Conservation (phyloP, 2,888 invertebrate species). For the Phalangium opilio region DNA sequence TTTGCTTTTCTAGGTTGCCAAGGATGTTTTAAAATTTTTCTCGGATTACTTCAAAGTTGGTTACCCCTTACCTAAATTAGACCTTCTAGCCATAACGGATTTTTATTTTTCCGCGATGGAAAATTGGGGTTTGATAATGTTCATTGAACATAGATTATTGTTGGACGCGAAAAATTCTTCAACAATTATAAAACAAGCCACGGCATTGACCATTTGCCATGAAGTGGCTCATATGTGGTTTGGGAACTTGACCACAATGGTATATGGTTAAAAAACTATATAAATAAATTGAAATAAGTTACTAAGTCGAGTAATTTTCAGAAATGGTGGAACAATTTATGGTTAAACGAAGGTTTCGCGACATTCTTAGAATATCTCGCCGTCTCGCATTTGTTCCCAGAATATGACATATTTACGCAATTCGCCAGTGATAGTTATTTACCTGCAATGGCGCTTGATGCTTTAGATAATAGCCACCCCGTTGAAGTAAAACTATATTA, state of each 20-base stretch:
- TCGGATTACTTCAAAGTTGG: slow-evolving; percentile 87
- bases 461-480: slow-evolving; percentile 78
- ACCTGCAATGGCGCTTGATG: slow-evolving; percentile 58
- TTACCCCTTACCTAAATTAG: slow-evolving; percentile 90
- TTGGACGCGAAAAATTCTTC: slow-evolving; percentile 1
- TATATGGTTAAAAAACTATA: neutral
- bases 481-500: slow-evolving; percentile 45
- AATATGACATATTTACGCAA: neutral
- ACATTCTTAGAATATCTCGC: slow-evolving; percentile 39
- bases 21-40: slow-evolving; percentile 79
- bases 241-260: slow-evolving; percentile 40
- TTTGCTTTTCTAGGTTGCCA: slow-evolving; percentile 36
- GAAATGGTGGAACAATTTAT: slow-evolving; percentile 37
- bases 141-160: slow-evolving; percentile 1
- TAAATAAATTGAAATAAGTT: neutral
- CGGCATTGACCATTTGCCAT: neutral
- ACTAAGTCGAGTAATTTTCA: slow-evolving; percentile 35
- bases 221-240: slow-evolving; percentile 34
- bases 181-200: slow-evolving; percentile 3
- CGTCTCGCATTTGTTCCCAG: slow-evolving; percentile 35
- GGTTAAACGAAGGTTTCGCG: slow-evolving; percentile 40
- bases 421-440: slow-evolving; percentile 10
- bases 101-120: slow-evolving; percentile 59
- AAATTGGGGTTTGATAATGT: slow-evolving; percentile 38
- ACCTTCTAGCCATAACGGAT: slow-evolving; percentile 88